Base-by-base conservation (phyloP, 2,888 invertebrate species). In the Zygaena filipendulae region DNA sequence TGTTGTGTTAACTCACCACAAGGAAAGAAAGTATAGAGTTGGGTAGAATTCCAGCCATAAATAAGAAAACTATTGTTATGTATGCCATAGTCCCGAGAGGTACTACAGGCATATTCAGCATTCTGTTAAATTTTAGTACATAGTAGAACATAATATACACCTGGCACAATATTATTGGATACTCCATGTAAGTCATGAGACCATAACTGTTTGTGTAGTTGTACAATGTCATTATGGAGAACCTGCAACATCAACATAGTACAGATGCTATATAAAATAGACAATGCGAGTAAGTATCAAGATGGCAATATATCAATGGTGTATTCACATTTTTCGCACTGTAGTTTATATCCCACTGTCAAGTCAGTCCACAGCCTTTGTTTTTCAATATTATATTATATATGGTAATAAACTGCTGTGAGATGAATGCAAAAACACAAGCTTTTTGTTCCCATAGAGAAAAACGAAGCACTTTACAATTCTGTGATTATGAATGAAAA, bases 181-280 rank as follows among this genome's bases (percentile, higher is more conserved):
- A 93, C 53, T 94, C 94, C 82, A 93, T 63, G 49, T 92, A 94
- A 0, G 91, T 89, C 40, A 91, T 69, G 6, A 90, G 42, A 7
- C 87, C 83, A 57, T 93, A 92, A 7, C 81, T 81, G 54, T 88
- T 90, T 14, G 84, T 83, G 44, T 82, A 90, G 59, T 92, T 93
- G 64, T 94, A 94, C 13, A 90, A 84, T 30, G 89, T 84, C 82
- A 88, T 90, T 38, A 91, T 85, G 2, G 91, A 85, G 47, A 91
- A 92, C 47, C 92, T 92, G 72, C 47, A 87, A 81, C 46, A 45
- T n/a, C n/a, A n/a, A n/a, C n/a, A n/a, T n/a, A n/a, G n/a, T n/a
- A 19, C 21, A 28, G 30, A 12, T 12, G 16, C 10, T 18, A 10
- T 10, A 18, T 9, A 0, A 14, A 23, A 25, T 13, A 23, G 6